These are phyloP conservation scores for Peromyscus aztecus DNA, from an alignment of 2,797 vertebrate species.

Conservation along the genomic window DNA sequence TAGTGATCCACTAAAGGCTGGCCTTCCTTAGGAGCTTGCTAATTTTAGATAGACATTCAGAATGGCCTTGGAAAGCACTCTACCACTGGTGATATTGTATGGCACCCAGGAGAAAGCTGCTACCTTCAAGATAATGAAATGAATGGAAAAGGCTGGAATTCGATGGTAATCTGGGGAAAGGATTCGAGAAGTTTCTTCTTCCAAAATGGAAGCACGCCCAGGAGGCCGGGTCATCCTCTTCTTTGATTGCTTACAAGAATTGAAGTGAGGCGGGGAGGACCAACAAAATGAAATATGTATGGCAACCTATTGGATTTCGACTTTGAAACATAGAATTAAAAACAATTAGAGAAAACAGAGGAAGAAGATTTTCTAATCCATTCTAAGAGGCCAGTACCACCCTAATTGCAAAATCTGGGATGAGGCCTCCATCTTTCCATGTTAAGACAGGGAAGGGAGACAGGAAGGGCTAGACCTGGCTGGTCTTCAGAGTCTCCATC, in stretches of 20 bases:
- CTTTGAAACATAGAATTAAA: background rate
- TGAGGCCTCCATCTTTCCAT: background rate
- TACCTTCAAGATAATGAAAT: background rate
- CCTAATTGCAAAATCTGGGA: background rate
- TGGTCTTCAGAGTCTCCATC: background rate
- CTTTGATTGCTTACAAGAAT: background rate
- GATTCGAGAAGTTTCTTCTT: background rate
- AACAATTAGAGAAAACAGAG: background rate
- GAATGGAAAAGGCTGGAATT: constrained; percentile 14
- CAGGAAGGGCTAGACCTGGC: no score
- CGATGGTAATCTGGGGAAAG: background rate
- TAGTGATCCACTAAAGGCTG: background rate
- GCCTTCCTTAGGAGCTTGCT: background rate
- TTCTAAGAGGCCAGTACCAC: background rate
- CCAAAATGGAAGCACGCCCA: background rate
- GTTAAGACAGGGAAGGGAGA: background rate
- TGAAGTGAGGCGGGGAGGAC: background rate
- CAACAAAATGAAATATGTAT: background rate
- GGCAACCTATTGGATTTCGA: background rate
- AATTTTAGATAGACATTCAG: background rate
- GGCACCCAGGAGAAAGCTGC: background rate
- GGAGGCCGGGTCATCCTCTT: background rate
- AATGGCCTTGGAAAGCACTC: background rate
- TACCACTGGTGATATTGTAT: background rate
- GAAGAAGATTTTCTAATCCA: background rate